Evolutionary conservation across 1,140 invertebrate species (phyloP).

Genomic region (Copidosoma floridanum): DNA sequence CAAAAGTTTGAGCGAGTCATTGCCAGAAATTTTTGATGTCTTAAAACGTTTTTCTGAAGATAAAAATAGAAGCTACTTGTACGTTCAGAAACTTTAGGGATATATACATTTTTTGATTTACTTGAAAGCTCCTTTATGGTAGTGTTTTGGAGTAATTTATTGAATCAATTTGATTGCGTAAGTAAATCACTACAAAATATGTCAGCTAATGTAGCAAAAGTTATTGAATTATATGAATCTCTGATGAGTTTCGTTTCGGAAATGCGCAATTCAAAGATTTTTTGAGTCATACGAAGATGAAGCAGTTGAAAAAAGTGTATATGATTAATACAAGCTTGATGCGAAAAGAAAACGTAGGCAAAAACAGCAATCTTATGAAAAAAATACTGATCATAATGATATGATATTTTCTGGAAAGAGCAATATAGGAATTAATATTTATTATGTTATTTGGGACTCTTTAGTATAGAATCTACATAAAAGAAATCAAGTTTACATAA

Average conservation of each 20-base stretch:
- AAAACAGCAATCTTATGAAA: not conserved
- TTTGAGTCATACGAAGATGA: not conserved
- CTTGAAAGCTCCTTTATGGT: constrained; percentile 2
- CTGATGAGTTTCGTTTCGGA: not conserved
- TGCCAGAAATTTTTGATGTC: not conserved
- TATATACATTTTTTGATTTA: not conserved
- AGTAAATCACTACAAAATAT: not conserved
- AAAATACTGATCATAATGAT: not conserved
- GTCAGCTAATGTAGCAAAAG: not conserved
- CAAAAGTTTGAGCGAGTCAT: not conserved
- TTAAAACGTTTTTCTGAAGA: constrained; percentile 1
- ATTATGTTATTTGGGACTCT: not conserved
- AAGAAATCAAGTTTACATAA: not conserved
- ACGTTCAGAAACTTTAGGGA: not conserved
- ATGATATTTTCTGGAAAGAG: not conserved
- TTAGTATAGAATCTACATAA: not conserved
- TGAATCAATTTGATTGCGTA: not conserved
- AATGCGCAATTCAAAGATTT: not conserved
- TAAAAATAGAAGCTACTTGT: not conserved
- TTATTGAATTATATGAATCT: not conserved
- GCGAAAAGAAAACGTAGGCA: not conserved
- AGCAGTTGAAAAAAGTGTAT: not conserved
- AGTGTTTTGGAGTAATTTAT: constrained; percentile 1
- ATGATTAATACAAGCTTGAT: not conserved
- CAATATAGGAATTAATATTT: not conserved